These are phyloP conservation scores for Falco novaeseelandiae DNA, from an alignment of 2,797 vertebrate genomes.

Conservation along the genomic window DNA sequence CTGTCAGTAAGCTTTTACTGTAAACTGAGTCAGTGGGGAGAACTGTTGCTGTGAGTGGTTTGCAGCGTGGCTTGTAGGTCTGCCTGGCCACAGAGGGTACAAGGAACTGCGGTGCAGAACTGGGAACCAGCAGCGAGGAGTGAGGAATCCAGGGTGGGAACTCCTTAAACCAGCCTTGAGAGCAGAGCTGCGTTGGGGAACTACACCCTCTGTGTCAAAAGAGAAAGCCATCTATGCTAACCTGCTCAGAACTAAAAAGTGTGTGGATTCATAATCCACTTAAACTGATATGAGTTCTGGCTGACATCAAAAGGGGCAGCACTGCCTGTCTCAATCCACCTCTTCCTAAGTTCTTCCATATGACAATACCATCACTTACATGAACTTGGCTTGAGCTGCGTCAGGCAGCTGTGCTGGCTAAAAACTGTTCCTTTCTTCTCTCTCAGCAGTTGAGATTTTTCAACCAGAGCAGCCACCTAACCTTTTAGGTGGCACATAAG, in stretches of 20 bases:
- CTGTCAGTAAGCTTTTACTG: slow-evolving; percentile 27
- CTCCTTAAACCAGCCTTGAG: neutral
- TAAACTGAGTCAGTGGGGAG: slow-evolving; percentile 23
- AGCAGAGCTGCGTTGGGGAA: neutral
- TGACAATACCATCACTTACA: neutral
- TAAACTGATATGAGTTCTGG: neutral
- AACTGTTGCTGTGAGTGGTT: neutral
- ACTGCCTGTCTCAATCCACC: neutral
- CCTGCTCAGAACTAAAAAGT: neutral
- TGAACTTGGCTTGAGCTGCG: neutral
- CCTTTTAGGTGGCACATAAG: neutral
- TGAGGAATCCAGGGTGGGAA: neutral
- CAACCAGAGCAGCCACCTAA: neutral
- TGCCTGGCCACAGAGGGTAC: rapidly evolving
- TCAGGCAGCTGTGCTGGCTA: neutral
- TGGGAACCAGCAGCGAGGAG: neutral
- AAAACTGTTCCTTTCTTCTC: neutral
- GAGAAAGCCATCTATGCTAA: neutral
- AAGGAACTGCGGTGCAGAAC: neutral
- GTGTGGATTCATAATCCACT: neutral
- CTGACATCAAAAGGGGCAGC: neutral
- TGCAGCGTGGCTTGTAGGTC: neutral
- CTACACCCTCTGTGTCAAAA: neutral
- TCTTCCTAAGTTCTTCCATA: neutral
- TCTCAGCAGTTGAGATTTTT: neutral